Base-by-base conservation (phyloP, 2,797 vertebrate species). In the Perodicticus potto region DNA sequence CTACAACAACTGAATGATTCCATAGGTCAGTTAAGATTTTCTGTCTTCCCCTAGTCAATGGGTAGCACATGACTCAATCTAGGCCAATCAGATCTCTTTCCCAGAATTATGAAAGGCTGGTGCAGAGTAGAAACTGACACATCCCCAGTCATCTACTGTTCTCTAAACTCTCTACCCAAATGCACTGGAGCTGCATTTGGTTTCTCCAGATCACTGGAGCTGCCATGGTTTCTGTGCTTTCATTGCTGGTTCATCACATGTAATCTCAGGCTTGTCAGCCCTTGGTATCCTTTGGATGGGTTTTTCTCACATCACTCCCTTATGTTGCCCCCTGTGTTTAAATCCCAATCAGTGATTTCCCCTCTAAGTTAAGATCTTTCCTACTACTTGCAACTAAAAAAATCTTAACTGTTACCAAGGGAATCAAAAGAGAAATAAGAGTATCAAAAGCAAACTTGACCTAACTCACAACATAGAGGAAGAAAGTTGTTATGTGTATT, bases 331-430 rank as follows among this genome's bases (percentile, higher is more conserved):
- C 17, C 22, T 63, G 25, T 55, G 40, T 63, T 93, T 92, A 73
- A 43, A 83, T 37, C 13, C 23, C 84, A 86, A 59, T 59, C 7
- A 55, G 13, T 55, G 89, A 9, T 69, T 67, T 32, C 67, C 32
- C 22, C 40, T 61, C 76, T 34, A 88, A 87, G 5, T 61, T 57
- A 61, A 40, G 13, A 20, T 76, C 20, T 86, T 88, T 91, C 55
- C 55, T 93, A 40, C 37, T 91, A 59, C 65, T 94, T 69, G 1
- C 22, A 85, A 95, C 17, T 10, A 61, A 85, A 92, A 88, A 65
- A 65, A 16, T 34, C 34, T 95, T 34, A 82, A 77, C 53, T 86
- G 25, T 74, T 84, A 65, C 22, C 86, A 23, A 55, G 20, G 27
- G 10, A 74, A 34, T 88, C 84, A 85, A 78, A 81, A 16, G 80